These are phyloP conservation scores for Heteromyza rotundicornis DNA, from an alignment of 2,888 invertebrate genomes.

Conservation along the genomic window DNA sequence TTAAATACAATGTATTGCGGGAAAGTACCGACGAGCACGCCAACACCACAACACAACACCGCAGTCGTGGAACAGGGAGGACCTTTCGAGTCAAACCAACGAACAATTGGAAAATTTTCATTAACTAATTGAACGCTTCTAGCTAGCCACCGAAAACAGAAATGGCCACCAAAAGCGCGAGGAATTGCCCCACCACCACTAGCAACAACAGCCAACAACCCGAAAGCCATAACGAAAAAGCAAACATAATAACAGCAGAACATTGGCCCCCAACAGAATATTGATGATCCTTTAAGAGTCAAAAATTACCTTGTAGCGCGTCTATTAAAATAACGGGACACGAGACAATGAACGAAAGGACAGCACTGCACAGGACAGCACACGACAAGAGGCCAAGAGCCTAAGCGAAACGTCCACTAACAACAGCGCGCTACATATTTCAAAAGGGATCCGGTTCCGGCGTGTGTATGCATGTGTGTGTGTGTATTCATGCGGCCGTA, in stretches of 20 bases:
- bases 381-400: background rate
- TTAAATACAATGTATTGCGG: conserved; percentile 5
- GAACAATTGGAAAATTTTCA: conserved; percentile 54
- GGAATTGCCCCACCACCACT: background rate
- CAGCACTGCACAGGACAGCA: background rate
- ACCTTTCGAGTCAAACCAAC: too few species aligned
- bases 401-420: background rate
- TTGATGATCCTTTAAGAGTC: conserved; percentile 31
- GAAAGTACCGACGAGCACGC: conserved; percentile 9
- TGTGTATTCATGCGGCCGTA: background rate
- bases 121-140: conserved; percentile 59
- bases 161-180: background rate
- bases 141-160: background rate
- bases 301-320: conserved; percentile 8
- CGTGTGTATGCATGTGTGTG: background rate
- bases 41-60: too few species aligned
- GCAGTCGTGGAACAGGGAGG: too few species aligned
- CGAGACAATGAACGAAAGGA: background rate
- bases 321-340: background rate
- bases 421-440: background rate
- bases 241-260: background rate
- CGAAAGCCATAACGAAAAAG: too few species aligned
- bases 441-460: background rate
- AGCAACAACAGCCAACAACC: background rate
- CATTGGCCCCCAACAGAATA: conserved; percentile 22